Percentiles rank a stretch among this genome's conserved stretches.
Evolutionary conservation across 2,113 vertebrate genomes (phyloP).

Genomic region (Gymnarchus niloticus): DNA sequence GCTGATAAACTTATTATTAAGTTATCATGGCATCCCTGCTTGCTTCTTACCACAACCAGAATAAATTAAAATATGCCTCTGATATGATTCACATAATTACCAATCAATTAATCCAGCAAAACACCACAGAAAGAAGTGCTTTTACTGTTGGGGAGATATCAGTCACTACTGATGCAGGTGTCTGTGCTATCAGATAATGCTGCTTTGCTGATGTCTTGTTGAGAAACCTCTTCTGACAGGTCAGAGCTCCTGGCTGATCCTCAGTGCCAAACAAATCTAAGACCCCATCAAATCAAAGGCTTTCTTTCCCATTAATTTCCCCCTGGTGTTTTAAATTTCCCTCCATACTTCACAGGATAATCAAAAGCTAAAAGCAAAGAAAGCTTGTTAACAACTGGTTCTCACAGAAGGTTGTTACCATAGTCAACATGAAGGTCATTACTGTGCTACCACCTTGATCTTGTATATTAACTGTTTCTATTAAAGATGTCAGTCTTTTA

Average conservation of each 20-base stretch:
- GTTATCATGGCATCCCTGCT: not conserved
- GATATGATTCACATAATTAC: not conserved
- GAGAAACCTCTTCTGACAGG: constrained; percentile 23
- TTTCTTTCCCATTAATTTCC: constrained; percentile 4
- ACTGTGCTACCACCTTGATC: not conserved
- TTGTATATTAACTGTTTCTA: too few relatives aligned
- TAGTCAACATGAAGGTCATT: too few relatives aligned
- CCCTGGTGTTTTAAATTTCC: constrained; percentile 16
- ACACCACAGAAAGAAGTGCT: not conserved
- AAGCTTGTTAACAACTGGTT: constrained; percentile 12
- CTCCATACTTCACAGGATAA: constrained; percentile 27
- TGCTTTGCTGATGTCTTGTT: constrained; percentile 17
- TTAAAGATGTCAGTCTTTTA: not conserved
- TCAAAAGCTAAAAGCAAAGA: constrained; percentile 23
- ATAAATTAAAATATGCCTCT: not conserved
- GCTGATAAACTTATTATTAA: not conserved
- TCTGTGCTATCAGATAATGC: not conserved
- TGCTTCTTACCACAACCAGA: not conserved
- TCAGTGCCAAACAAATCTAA: not conserved
- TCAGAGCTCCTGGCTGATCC: not conserved
- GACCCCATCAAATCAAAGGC: not conserved
- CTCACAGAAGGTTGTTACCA: too few relatives aligned
- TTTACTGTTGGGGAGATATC: not conserved
- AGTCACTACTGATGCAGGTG: not conserved
- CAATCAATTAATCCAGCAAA: not conserved